Percentiles rank a stretch among this genome's conserved stretches.
Evolutionary conservation across 64 coral and sea anemone genomes (phyloP).

Genomic region (Astreopora myriophthalma): DNA sequence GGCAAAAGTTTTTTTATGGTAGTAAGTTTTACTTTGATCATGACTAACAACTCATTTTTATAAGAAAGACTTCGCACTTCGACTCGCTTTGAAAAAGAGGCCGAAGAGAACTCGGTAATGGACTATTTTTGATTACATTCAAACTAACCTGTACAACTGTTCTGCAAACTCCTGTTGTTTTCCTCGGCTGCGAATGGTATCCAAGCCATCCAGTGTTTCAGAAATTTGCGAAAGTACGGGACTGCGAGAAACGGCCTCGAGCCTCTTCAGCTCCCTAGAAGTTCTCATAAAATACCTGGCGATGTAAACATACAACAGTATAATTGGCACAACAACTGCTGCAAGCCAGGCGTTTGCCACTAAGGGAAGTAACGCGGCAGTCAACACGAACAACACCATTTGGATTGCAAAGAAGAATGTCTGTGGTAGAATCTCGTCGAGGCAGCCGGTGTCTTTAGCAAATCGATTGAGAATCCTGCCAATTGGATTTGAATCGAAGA

Average conservation of each 20-base stretch:
- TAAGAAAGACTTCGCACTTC: no score
- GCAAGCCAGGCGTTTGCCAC: conserved; percentile 55
- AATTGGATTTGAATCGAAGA: conserved; percentile 65
- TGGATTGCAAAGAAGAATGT: conserved; percentile 29
- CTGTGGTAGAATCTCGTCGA: conserved; percentile 61
- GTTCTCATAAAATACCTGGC: conserved; percentile 43
- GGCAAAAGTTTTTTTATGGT: no score
- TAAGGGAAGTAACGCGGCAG: conserved; percentile 20
- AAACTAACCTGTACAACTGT: background rate
- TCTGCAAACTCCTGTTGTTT: conserved; percentile 42
- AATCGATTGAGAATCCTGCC: conserved; percentile 80
- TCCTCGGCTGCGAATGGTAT: conserved; percentile 49
- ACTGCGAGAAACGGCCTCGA: conserved; percentile 59
- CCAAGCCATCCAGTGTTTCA: conserved; percentile 60
- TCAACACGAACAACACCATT: conserved; percentile 49
- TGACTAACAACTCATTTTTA: no score
- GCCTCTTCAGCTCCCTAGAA: conserved; percentile 50
- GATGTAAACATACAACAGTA: conserved; percentile 5
- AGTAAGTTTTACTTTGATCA: no score
- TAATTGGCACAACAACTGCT: conserved; percentile 41
- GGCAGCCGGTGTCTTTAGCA: conserved; percentile 63
- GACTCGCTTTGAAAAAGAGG: no score
- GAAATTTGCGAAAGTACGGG: conserved; percentile 53
- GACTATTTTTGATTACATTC: no score
- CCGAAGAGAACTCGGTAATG: no score